Base-by-base conservation (phyloP, 2,888 invertebrate genomes). In the Malthinus flaveolus region DNA sequence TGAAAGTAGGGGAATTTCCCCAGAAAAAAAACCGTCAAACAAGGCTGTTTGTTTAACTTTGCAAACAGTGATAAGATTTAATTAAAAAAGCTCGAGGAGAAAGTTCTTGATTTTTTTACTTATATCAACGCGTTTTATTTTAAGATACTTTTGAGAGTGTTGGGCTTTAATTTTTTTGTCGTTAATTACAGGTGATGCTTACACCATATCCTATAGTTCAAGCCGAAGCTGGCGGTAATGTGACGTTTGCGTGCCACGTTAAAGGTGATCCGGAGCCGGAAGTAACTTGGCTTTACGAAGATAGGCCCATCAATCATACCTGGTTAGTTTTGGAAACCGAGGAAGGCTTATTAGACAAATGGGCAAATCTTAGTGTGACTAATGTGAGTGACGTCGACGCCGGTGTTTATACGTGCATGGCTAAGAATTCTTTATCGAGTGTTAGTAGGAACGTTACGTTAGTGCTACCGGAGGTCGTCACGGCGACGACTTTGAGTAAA, bases 221-320 rank as follows among this genome's bases (percentile, higher is more conserved):
- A 77, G 91, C 90, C 46, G 91, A 91, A 75, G 85, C 88, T n/a
- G 93, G 92, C 32, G 87, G 89, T 37, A 91, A 93, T 66, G 87
- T 91, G 11, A 89, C 90, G 2, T 86, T 94, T 66, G 88, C 90
- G 46, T 95, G 94, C 75, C 85, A 87, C 73, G 87, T 92, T 3
- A 85, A 85, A 44, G 93, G 93, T 0, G 91, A 93, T 72, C 95
- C 95, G 0, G 85, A 90, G 71, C 93, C 95, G 0, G 86, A 87
- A 70, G 86, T 93, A 11, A 86, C 87, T 65, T 94, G 93, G 94
- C 83, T 91, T 56, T 85, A 90, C 63, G 93, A 93, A 70, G 91
- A 91, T 0, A 83, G 83, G 51, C 81, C 83, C 1, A 78, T 88
- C 44, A 85, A 84, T 71, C 80, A 82, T 45, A 76, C 83, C 33